Evolutionary conservation across 2,888 invertebrate species (phyloP).

Genomic region (Sphaerophoria rueppellii): DNA sequence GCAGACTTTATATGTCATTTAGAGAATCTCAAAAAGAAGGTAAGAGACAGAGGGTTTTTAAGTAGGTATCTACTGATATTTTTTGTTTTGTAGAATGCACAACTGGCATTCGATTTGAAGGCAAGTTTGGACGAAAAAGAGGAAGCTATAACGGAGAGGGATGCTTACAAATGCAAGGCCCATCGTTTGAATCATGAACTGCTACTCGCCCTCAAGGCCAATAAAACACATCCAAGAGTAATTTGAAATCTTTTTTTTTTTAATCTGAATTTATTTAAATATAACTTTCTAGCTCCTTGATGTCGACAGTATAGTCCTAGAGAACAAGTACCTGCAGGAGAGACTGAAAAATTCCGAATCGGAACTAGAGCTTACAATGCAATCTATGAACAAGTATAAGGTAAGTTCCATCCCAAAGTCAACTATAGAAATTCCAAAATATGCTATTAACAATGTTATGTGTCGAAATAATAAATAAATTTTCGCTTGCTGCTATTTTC

Average conservation of each 20-base stretch:
- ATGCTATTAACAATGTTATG: constrained; percentile 74
- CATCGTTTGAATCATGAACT: constrained; percentile 92
- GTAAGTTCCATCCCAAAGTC: constrained; percentile 80
- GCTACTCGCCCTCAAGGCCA: constrained; percentile 85
- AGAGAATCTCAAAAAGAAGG: constrained; percentile 80
- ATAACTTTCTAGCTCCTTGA: constrained; percentile 84
- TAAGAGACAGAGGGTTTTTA: constrained; percentile 3
- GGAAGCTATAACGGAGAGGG: constrained; percentile 90
- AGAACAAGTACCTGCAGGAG: constrained; percentile 93
- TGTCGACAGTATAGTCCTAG: constrained; percentile 90
- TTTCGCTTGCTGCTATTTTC: constrained; percentile 31
- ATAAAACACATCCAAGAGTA: constrained; percentile 80
- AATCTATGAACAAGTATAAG: constrained; percentile 89
- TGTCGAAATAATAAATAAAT: constrained; percentile 44
- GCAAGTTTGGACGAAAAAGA: constrained; percentile 92
- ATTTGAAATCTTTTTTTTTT: not conserved
- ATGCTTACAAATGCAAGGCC: constrained; percentile 92
- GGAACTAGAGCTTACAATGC: constrained; percentile 89
- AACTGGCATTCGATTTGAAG: constrained; percentile 89
- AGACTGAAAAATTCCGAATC: constrained; percentile 89
- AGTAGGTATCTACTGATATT: no score
- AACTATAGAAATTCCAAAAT: not conserved
- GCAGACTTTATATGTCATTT: constrained; percentile 80
- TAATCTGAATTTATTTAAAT: not conserved
- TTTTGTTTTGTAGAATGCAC: constrained; percentile 84